These are phyloP conservation scores for Lanistes nyassanus DNA, from an alignment of 1,140 invertebrate species.

Conservation along the genomic window DNA sequence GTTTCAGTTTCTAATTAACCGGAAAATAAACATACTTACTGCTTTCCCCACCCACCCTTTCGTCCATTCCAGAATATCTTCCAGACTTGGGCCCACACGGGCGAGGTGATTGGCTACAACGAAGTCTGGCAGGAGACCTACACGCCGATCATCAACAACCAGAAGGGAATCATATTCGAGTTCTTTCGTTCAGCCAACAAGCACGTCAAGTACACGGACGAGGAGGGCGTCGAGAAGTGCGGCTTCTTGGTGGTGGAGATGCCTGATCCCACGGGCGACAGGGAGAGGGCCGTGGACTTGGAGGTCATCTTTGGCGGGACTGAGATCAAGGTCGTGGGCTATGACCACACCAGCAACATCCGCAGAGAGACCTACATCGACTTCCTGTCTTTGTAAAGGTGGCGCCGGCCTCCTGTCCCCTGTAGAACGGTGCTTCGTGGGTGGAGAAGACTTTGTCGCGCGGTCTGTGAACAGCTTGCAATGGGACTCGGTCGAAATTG, in stretches of 20 bases:
- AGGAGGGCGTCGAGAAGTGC: constrained; percentile 70
- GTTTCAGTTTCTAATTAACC: too few species aligned
- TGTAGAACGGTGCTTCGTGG: background rate
- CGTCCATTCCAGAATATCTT: constrained; percentile 67
- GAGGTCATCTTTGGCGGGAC: constrained; percentile 74
- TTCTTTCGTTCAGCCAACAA: constrained; percentile 70
- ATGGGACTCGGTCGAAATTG: background rate
- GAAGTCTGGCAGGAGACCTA: constrained; percentile 71
- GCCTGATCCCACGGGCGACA: constrained; percentile 55
- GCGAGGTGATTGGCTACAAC: constrained; percentile 69
- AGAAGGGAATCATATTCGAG: constrained; percentile 71
- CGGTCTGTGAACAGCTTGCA: background rate
- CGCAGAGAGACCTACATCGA: constrained; percentile 71
- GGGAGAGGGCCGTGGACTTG: constrained; percentile 69
- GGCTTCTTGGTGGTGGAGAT: constrained; percentile 71
- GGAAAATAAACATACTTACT: too few species aligned
- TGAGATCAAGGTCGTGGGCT: constrained; percentile 72
- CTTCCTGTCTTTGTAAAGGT: constrained; percentile 64
- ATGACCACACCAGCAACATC: constrained; percentile 70
- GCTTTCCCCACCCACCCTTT: background rate
- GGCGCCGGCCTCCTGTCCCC: background rate
- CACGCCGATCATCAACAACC: constrained; percentile 70
- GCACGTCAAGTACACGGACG: constrained; percentile 71
- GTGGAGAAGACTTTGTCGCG: background rate
- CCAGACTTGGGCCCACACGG: constrained; percentile 71